These are phyloP conservation scores for Apotomis betuletana DNA, from an alignment of 2,888 invertebrate genomes.

Conservation along the genomic window DNA sequence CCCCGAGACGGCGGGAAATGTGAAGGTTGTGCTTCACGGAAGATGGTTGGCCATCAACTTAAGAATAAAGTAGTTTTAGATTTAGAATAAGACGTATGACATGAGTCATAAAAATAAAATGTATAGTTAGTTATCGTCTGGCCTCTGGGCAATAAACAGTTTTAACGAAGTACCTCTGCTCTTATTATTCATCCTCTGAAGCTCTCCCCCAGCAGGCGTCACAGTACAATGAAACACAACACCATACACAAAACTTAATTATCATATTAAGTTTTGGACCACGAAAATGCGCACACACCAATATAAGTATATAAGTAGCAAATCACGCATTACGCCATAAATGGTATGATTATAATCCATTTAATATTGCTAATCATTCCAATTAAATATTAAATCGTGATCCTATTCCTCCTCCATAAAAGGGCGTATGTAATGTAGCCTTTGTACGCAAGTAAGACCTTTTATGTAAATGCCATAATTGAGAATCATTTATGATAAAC, in stretches of 20 bases:
- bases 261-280: not conserved
- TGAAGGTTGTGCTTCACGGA: too few species aligned
- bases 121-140: too few species aligned
- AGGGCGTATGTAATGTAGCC: not conserved
- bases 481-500: conserved; percentile 26
- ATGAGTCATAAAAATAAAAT: too few species aligned
- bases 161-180: too few species aligned
- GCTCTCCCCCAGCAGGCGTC: too few species aligned
- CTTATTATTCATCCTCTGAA: too few species aligned
- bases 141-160: too few species aligned
- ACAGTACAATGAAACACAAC: too few species aligned
- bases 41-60: too few species aligned
- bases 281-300: conserved; percentile 4
- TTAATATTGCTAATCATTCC: conserved; percentile 31
- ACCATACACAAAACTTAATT: not conserved
- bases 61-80: too few species aligned
- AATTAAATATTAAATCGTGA: conserved; percentile 37
- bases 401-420: not conserved
- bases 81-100: too few species aligned
- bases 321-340: conserved; percentile 23
- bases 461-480: not conserved
- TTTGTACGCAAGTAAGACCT: not conserved
- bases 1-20: too few species aligned
- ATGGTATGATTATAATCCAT: conserved; percentile 38
- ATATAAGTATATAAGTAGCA: conserved; percentile 27